Conservation (phyloP, 2,113 vertebrate species). For the Marcusenius ussheri region DNA sequence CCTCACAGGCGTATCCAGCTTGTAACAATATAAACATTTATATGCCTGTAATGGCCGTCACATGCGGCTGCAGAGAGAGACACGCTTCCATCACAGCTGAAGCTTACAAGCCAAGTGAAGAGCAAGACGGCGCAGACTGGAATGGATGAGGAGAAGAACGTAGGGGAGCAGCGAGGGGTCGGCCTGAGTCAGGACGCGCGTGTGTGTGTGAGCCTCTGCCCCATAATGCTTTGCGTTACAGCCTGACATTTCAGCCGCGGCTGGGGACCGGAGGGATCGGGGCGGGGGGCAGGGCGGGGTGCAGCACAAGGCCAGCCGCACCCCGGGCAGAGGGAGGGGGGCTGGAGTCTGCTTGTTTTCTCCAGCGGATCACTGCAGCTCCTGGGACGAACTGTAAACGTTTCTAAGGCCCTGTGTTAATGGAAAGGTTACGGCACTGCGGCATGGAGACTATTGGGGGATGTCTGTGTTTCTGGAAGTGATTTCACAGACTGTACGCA, state of each 20-base stretch:
- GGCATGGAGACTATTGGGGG: neutral
- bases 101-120: neutral
- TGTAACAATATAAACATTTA: slow-evolving; percentile 40
- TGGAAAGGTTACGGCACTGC: neutral
- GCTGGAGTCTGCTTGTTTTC: slow-evolving; percentile 27
- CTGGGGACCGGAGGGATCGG: neutral
- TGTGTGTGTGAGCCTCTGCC: neutral
- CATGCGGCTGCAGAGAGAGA: slow-evolving; percentile 39
- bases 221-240: slow-evolving; percentile 21
- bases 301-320: neutral
- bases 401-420: neutral
- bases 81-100: neutral
- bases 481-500: neutral
- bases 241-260: slow-evolving; percentile 37
- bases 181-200: neutral
- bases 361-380: slow-evolving; percentile 18
- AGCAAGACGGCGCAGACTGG: neutral
- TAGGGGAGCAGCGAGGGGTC: neutral
- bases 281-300: neutral
- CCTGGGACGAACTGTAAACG: neutral
- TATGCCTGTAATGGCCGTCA: slow-evolving; percentile 49
- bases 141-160: neutral
- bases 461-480: neutral
- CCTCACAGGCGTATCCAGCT: neutral
- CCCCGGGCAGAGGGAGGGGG: slow-evolving; percentile 19